phyloP scores from a whole-genome alignment of 2,888 invertebrate genomes.

The Ophioninae sp. region DNA sequence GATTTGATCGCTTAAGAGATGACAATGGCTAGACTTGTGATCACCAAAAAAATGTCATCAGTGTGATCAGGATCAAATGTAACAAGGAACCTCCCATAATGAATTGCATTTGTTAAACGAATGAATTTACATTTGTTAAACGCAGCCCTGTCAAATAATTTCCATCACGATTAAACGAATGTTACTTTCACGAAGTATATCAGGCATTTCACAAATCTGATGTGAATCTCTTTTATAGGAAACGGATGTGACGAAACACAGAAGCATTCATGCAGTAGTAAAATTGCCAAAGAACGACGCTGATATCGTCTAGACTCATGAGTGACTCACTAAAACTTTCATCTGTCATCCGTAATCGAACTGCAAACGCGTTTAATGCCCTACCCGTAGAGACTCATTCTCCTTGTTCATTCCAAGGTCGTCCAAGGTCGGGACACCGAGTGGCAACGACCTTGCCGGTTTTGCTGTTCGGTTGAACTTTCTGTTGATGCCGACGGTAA shows the following conservation, averaged over 20 bases:
- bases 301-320: conserved; percentile 4
- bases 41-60: too few species aligned
- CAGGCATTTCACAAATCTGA: neutral
- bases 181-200: neutral
- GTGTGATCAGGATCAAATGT: too few species aligned
- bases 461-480: conserved; percentile 22
- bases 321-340: conserved; percentile 1
- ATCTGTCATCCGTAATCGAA: conserved; percentile 40
- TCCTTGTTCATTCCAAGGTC: conserved; percentile 70
- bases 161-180: neutral
- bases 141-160: neutral
- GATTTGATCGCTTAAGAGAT: neutral
- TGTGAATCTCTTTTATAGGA: neutral
- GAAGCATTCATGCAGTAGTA: neutral
- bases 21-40: neutral
- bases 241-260: neutral
- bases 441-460: conserved; percentile 68
- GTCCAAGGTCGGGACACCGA: conserved; percentile 71
- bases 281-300: neutral
- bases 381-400: conserved; percentile 40
- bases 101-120: too few species aligned
- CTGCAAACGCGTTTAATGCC: conserved; percentile 30
- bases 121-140: neutral
- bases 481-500: conserved; percentile 56
- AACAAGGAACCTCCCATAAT: too few species aligned